These are phyloP conservation scores for Micropoecilia bifurca DNA, from an alignment of 2,797 vertebrate species.

Conservation along the genomic window DNA sequence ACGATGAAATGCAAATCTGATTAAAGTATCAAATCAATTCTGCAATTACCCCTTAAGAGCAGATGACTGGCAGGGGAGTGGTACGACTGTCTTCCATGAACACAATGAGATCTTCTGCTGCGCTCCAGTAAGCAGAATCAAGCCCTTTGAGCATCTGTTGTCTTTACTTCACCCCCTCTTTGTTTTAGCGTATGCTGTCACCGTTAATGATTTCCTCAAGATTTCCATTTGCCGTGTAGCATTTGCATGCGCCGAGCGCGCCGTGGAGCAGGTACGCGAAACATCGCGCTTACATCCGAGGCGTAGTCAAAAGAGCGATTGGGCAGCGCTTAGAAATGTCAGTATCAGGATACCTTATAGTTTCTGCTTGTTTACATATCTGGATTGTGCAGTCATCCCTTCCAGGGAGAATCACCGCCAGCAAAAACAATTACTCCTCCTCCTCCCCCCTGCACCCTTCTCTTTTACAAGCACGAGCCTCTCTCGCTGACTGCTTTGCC, in stretches of 20 bases:
- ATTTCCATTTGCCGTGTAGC: constrained; percentile 53
- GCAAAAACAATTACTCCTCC: constrained; percentile 78
- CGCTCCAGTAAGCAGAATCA: constrained; percentile 73
- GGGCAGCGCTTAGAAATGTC: constrained; percentile 44
- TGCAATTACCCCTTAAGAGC: constrained; percentile 48
- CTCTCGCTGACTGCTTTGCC: constrained; percentile 56
- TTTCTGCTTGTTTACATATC: constrained; percentile 79
- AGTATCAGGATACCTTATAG: constrained; percentile 65
- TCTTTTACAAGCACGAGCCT: constrained; percentile 44
- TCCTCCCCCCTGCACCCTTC: constrained; percentile 31
- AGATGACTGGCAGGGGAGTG: constrained; percentile 58
- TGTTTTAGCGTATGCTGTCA: constrained; percentile 53
- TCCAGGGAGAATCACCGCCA: constrained; percentile 71
- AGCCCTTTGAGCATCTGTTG: constrained; percentile 73
- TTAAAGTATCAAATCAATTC: constrained; percentile 50
- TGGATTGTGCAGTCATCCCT: constrained; percentile 78
- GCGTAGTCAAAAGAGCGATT: constrained; percentile 35
- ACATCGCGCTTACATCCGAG: constrained; percentile 34
- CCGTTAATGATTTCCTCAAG: constrained; percentile 71
- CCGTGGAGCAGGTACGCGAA: constrained; percentile 49
- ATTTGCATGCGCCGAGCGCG: constrained; percentile 66
- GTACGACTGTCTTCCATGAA: constrained; percentile 55
- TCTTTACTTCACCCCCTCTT: constrained; percentile 63
- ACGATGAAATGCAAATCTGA: constrained; percentile 43
- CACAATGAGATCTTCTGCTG: constrained; percentile 44